Percentiles rank a stretch among this genome's conserved stretches.
Evolutionary conservation across 2,113 vertebrate genomes (phyloP).

Genomic region (Tautogolabrus adspersus): DNA sequence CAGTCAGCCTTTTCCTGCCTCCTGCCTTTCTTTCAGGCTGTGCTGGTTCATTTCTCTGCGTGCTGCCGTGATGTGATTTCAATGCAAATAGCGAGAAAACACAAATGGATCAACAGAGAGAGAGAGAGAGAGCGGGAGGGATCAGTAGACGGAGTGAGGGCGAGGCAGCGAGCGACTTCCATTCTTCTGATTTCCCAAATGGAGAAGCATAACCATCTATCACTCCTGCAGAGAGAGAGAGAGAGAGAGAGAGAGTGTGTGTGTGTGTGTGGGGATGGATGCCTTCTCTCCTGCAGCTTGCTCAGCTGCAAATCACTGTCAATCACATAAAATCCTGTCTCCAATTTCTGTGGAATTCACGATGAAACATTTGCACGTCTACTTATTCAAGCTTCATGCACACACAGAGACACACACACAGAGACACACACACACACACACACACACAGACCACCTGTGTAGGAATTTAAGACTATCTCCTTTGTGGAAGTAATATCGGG

Average conservation of each 20-base stretch:
- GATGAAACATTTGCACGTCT: conserved; percentile 33
- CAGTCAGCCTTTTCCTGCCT: neutral
- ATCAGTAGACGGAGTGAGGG: conserved; percentile 18
- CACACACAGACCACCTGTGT: conserved; percentile 39
- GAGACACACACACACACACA: conserved; percentile 8
- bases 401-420: neutral
- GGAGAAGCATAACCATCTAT: conserved; percentile 67
- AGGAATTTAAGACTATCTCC: conserved; percentile 32
- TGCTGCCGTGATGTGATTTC: conserved; percentile 61
- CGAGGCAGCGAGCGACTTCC: conserved; percentile 47
- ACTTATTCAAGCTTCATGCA: conserved; percentile 13
- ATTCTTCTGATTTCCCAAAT: conserved; percentile 74
- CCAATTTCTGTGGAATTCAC: conserved; percentile 41
- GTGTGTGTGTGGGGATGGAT: conserved; percentile 17
- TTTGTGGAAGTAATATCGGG: conserved; percentile 42
- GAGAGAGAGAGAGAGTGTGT: no score
- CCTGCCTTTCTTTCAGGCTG: conserved; percentile 33
- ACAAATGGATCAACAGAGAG: conserved; percentile 42
- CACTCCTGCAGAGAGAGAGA: conserved; percentile 53
- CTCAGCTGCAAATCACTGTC: conserved; percentile 69
- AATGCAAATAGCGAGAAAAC: conserved; percentile 63
- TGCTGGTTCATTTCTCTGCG: conserved; percentile 54
- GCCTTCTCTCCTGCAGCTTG: conserved; percentile 47
- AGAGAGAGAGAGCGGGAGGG: neutral
- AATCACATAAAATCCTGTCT: conserved; percentile 54